Conservation (phyloP, 2,113 vertebrate genomes). For the Galbula dea region DNA sequence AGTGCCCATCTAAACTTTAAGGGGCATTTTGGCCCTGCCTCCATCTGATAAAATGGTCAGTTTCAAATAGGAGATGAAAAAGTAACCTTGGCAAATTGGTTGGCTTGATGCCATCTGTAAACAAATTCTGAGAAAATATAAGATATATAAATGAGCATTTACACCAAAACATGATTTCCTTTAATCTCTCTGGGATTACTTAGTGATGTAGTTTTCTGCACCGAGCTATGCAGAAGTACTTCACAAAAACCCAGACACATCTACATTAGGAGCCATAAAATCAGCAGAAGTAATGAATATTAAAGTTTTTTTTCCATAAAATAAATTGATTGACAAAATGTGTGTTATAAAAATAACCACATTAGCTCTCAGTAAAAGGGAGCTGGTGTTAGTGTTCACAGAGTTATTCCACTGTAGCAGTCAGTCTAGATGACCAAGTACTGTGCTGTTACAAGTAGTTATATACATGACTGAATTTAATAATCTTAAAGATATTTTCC, state of each 20-base stretch:
- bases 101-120: neutral
- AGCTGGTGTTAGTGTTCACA: neutral
- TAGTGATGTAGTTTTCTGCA: conserved; percentile 6
- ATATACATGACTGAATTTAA: no score
- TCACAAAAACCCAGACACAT: neutral
- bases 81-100: neutral
- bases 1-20: neutral
- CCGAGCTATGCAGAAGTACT: neutral
- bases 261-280: conserved; percentile 29
- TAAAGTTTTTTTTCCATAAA: conserved; percentile 27
- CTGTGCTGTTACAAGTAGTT: neutral
- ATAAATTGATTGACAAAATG: conserved; percentile 29
- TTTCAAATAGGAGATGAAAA: neutral
- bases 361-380: neutral
- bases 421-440: neutral
- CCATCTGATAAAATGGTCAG: neutral
- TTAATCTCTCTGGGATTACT: conserved; percentile 26
- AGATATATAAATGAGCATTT: conserved; percentile 37
- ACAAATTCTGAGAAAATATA: neutral
- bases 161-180: conserved; percentile 3
- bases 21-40: neutral
- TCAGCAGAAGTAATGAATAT: neutral
- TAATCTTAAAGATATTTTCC: no score
- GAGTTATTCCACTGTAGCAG: neutral
- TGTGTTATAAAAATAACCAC: neutral